Evolutionary conservation across 2,888 invertebrate genomes (phyloP), one percentile per base, ranked within the genome.

Genomic region (Blomia tropicalis): DNA sequence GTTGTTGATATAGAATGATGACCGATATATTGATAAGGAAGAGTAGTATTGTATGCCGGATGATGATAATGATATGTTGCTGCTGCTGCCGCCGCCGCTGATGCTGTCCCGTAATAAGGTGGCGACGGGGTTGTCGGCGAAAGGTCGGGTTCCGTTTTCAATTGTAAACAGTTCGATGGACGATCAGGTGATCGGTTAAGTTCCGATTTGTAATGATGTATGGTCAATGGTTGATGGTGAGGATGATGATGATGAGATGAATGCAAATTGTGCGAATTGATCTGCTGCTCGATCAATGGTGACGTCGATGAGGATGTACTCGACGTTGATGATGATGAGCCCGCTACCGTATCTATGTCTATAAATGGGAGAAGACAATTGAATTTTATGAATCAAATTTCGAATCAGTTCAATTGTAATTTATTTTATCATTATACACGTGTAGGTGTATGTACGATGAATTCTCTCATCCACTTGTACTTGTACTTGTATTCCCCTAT

Each of bases 341-440:
- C 5, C 7, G 51, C 51, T 11, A 19, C 51, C 51, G 51, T 47
- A n/a, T 47, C 51, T 7, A 25, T 47, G 51, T 47, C 51, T 47
- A 47, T 7, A 47, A 7, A 47, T 17, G n/a, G 41, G 41, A 41
- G n/a, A 41, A n/a, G 41, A 41, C 14, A n/a, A 41, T 41, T 14
- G n/a, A 41, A 41, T 41, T 14, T 14, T 41, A n/a, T n/a, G n/a
- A n/a, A n/a, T n/a, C n/a, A n/a, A n/a, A n/a, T n/a, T n/a, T n/a
- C n/a, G n/a, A n/a, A n/a, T n/a, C n/a, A n/a, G n/a, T n/a, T n/a
- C n/a, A n/a, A n/a, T n/a, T n/a, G n/a, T n/a, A n/a, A n/a, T n/a
- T n/a, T n/a, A n/a, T n/a, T n/a, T n/a, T n/a, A n/a, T n/a, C n/a
- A n/a, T n/a, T n/a, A n/a, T n/a, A n/a, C n/a, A n/a, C n/a, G n/a